Conservation (phyloP, 2,113 vertebrate species). For the Rissa tridactyla region DNA sequence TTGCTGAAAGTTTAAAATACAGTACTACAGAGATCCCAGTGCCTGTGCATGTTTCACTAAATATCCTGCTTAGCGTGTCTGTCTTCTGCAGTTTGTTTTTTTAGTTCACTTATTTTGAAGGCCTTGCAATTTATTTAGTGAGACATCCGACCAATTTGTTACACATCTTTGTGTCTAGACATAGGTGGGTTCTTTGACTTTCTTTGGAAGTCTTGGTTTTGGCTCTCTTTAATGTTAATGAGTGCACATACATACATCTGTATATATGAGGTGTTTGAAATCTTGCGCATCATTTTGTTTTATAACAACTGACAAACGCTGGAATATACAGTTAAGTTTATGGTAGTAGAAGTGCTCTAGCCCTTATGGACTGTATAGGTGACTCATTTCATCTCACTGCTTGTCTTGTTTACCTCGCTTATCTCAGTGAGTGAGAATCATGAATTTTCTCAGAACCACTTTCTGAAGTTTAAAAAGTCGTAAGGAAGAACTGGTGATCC, state of each 20-base stretch:
- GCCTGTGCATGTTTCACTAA: neutral
- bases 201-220: neutral
- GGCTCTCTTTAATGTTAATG: neutral
- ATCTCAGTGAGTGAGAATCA: neutral
- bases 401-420: neutral
- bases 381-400: neutral
- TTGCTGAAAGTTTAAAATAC: neutral
- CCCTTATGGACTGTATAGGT: neutral
- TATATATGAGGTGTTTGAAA: neutral
- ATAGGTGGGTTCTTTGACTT: neutral
- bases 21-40: neutral
- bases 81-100: neutral
- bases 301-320: neutral
- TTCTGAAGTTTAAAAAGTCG: neutral
- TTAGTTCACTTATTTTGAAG: neutral
- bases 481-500: neutral
- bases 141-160: neutral
- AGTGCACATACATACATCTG: neutral
- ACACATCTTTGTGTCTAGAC: neutral
- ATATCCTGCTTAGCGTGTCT: neutral
- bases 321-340: neutral
- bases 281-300: neutral
- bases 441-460: neutral
- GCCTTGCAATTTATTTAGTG: neutral
- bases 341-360: neutral